These are phyloP conservation scores for Micropterix aruncella DNA, from an alignment of 2,888 invertebrate species.

Conservation along the genomic window DNA sequence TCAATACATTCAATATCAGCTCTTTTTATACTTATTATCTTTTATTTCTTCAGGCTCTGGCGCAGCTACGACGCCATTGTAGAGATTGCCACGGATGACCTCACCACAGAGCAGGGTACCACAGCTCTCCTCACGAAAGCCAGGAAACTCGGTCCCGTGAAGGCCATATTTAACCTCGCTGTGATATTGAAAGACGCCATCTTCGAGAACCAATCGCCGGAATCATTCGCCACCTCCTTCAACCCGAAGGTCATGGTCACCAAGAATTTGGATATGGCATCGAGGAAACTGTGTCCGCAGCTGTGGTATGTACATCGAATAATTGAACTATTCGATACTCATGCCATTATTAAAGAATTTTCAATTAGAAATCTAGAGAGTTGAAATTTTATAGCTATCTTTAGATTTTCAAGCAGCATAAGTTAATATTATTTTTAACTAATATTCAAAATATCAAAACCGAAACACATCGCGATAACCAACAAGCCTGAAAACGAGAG, in stretches of 20 bases:
- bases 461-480: no score
- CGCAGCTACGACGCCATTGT: conserved; percentile 43
- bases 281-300: conserved; percentile 27
- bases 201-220: conserved; percentile 48
- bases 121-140: conserved; percentile 40
- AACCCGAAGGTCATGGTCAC: conserved; percentile 60
- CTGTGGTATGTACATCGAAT: conserved; percentile 14
- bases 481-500: no score
- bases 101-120: conserved; percentile 45
- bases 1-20: no score
- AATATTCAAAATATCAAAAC: no score
- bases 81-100: conserved; percentile 44
- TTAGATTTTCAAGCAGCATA: no score
- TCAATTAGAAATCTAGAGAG: no score
- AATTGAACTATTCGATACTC: no score
- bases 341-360: no score
- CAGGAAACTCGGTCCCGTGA: conserved; percentile 41
- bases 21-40: conserved; percentile 1
- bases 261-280: conserved; percentile 42
- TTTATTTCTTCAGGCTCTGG: conserved; percentile 31
- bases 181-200: conserved; percentile 51
- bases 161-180: conserved; percentile 68
- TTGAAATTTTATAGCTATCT: no score
- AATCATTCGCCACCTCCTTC: conserved; percentile 42
- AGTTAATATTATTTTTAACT: no score